Conservation (phyloP, 2,113 vertebrate species). For the Baryphthengus martii region DNA sequence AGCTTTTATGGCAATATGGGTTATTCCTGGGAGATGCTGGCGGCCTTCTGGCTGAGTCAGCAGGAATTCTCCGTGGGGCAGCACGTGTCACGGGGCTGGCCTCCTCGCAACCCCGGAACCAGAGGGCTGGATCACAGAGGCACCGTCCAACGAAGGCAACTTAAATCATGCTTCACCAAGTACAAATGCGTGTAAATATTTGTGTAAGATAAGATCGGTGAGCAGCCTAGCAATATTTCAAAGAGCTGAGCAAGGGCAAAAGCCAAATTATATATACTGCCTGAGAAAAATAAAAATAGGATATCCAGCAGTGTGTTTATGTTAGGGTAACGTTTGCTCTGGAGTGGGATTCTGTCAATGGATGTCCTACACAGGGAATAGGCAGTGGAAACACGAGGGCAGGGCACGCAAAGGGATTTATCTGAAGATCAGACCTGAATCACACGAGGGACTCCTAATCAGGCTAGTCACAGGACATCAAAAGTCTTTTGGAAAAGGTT, state of each 20-base stretch:
- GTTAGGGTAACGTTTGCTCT: slow-evolving; percentile 20
- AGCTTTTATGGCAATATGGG: not conserved
- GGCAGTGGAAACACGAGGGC: not conserved
- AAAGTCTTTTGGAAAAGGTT: not conserved
- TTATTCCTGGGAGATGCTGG: not conserved
- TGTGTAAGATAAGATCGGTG: slow-evolving; percentile 55
- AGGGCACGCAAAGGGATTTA: not conserved
- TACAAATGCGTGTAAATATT: slow-evolving; percentile 54
- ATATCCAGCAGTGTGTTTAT: slow-evolving; percentile 24
- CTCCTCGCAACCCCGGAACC: not conserved
- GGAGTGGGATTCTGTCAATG: not conserved
- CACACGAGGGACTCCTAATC: not conserved
- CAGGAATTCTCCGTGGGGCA: not conserved
- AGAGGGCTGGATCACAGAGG: slow-evolving; percentile 5
- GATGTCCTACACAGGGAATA: not conserved
- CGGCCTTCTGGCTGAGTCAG: not conserved
- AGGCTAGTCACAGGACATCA: not conserved
- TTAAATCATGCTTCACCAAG: slow-evolving; percentile 40
- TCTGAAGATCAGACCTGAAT: not conserved
- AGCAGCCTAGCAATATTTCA: slow-evolving; percentile 60
- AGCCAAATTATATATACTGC: slow-evolving; percentile 44
- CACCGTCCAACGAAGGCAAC: not conserved
- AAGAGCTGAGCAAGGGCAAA: slow-evolving; percentile 46
- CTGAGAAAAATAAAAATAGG: slow-evolving; percentile 44
- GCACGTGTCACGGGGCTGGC: not conserved